phyloP scores from a whole-genome alignment of 1,140 invertebrate genomes.

The Pemphigus obesinymphae region DNA sequence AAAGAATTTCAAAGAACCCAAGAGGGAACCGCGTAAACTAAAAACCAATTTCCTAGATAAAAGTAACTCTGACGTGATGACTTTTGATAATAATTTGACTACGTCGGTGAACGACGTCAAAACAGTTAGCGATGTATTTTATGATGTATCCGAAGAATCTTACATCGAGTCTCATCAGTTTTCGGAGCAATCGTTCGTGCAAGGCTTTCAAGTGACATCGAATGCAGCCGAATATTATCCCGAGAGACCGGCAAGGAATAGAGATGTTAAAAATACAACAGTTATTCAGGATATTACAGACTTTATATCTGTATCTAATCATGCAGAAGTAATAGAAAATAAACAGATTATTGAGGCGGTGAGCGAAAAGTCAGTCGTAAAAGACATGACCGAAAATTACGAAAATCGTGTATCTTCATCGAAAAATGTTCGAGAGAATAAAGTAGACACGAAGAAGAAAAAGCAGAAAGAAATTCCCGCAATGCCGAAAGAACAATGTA shows the following conservation, averaged over 20 bases:
- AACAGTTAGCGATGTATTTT: background rate
- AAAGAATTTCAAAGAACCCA: background rate
- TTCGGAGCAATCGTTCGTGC: slow-evolving; percentile 1
- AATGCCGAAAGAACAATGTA: slow-evolving; percentile 71
- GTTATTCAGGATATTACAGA: background rate
- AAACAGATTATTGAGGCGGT: background rate
- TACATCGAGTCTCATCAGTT: background rate
- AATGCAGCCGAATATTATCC: slow-evolving; percentile 7
- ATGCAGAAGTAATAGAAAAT: background rate
- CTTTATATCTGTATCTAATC: background rate
- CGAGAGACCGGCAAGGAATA: background rate
- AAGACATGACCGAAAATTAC: background rate
- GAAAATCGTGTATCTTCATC: background rate
- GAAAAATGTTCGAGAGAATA: slow-evolving; percentile 19
- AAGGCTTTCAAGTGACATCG: slow-evolving; percentile 15
- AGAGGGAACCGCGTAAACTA: background rate
- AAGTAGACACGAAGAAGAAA: background rate
- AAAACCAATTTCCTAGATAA: background rate
- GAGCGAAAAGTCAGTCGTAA: background rate
- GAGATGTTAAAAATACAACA: background rate
- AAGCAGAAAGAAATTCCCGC: slow-evolving; percentile 28
- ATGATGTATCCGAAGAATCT: background rate
- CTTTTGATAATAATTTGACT: background rate
- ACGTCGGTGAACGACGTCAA: background rate
- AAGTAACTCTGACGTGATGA: background rate